Evolutionary conservation across 2,888 invertebrate genomes (phyloP).

Genomic region (Euzophera pinguis): DNA sequence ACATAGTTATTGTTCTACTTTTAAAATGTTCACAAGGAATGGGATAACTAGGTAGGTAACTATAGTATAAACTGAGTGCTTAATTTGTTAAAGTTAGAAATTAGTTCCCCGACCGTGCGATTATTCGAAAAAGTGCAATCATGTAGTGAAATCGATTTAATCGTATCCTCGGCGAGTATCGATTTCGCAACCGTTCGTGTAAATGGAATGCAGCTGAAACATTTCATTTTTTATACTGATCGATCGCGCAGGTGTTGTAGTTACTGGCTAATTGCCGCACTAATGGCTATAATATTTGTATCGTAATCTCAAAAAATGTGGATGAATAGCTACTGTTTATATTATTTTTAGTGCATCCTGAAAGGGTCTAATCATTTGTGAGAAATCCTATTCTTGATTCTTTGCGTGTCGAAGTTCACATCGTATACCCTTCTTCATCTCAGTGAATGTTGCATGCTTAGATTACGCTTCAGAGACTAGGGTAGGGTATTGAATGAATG

Average conservation of each 20-base stretch:
- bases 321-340: no score
- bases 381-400: no score
- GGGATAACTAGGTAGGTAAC: neutral
- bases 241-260: neutral
- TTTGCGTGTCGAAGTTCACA: no score
- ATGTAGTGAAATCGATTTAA: slow-evolving; percentile 2
- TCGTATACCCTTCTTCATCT: no score
- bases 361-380: no score
- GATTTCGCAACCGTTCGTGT: neutral
- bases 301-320: no score
- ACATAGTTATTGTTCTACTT: no score
- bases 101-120: neutral
- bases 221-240: neutral
- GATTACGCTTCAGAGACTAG: no score
- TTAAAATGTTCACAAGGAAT: no score
- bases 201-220: neutral
- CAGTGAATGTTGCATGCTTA: no score
- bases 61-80: neutral
- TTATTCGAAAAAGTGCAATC: neutral
- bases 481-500: no score
- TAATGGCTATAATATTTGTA: neutral
- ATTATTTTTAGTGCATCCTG: no score
- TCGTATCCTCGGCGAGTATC: slow-evolving; percentile 1
- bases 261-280: neutral
- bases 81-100: neutral